phyloP scores from a whole-genome alignment of 2,797 vertebrate species.

The Melanotaenia parkinsoni region DNA sequence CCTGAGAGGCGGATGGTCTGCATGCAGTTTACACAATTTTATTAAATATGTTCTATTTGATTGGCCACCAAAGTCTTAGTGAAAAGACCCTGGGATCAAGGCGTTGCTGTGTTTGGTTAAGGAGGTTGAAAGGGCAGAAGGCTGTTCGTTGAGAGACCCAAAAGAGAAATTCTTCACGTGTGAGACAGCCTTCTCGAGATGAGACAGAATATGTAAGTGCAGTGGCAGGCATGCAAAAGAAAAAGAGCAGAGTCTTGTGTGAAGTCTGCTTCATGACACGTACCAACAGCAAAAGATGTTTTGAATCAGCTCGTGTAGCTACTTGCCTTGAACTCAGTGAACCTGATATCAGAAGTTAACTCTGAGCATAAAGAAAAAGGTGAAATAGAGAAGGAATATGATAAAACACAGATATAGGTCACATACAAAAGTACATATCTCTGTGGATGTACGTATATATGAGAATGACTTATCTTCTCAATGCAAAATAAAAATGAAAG shows the following conservation, averaged over 20 bases:
- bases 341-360: conserved; percentile 42
- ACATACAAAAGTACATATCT: neutral
- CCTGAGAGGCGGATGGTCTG: too few species aligned
- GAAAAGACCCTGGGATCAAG: neutral
- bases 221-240: conserved; percentile 56
- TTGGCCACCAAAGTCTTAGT: neutral
- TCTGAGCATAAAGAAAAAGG: conserved; percentile 36
- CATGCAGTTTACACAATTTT: neutral
- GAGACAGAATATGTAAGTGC: conserved; percentile 59
- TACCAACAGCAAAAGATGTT: conserved; percentile 56
- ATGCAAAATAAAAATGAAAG: neutral
- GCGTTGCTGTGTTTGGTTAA: neutral
- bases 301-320: conserved; percentile 56
- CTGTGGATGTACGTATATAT: too few species aligned
- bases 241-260: conserved; percentile 53
- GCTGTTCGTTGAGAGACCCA: conserved; percentile 34
- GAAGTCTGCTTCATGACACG: conserved; percentile 57
- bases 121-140: conserved; percentile 10
- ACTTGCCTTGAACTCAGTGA: conserved; percentile 21
- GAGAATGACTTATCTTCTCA: too few species aligned
- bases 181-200: conserved; percentile 55
- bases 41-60: neutral
- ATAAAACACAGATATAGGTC: conserved; percentile 31
- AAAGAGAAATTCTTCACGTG: conserved; percentile 57
- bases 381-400: conserved; percentile 41